Evolutionary conservation across 1,140 invertebrate genomes (phyloP).

Genomic region (Pseudomyrmex sp.): DNA sequence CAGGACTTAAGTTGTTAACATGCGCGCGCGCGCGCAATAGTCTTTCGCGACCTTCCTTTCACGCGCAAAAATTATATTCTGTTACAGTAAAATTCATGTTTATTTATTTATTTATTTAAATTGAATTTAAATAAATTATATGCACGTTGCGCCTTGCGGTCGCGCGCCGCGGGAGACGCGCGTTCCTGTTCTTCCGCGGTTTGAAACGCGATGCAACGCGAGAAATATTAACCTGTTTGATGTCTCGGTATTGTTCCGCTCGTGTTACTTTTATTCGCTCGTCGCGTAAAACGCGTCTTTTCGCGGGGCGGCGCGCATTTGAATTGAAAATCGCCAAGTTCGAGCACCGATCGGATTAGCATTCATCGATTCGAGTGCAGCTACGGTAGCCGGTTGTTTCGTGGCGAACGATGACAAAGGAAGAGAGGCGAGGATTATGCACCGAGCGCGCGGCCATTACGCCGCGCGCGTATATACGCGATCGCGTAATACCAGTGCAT

Average conservation of each 20-base stretch:
- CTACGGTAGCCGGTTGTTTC: constrained; percentile 14
- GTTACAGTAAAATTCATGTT: background rate
- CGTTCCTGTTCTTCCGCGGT: no score
- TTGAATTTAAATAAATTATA: no score
- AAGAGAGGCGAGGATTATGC: constrained; percentile 44
- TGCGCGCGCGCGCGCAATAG: background rate
- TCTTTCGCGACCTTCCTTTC: background rate
- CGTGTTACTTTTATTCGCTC: background rate
- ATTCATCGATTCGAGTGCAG: constrained; percentile 66
- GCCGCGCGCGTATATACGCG: constrained; percentile 56
- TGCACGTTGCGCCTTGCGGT: no score
- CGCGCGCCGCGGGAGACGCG: no score
- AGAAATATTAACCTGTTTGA: no score
- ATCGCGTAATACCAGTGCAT: constrained; percentile 72
- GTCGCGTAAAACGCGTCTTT: background rate
- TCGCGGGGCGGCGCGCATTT: background rate
- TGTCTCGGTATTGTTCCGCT: background rate
- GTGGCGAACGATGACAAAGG: constrained; percentile 65
- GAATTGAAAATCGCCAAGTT: constrained; percentile 44
- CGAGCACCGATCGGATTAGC: constrained; percentile 58
- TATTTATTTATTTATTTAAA: background rate
- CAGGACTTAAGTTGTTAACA: background rate
- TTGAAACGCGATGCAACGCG: no score
- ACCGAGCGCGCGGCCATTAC: constrained; percentile 64
- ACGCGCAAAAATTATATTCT: no score